Evolutionary conservation across 2,797 vertebrate genomes (phyloP), one percentile per base, ranked within the genome.

Genomic region (Geotria australis): DNA sequence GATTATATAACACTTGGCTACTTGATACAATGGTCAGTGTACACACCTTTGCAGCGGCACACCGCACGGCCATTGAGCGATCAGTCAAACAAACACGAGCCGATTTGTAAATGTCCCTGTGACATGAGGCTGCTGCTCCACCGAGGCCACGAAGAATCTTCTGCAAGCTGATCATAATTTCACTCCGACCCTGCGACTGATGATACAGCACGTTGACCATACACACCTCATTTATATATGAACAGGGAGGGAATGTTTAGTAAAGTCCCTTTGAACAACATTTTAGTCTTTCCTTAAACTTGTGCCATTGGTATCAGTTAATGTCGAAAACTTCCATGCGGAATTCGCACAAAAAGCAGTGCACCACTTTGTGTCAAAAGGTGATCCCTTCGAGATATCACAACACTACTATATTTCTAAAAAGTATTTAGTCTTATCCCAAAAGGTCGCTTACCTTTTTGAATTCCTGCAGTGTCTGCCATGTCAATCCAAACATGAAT

Each of bases 41-140:
- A 38, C 24, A 57, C 58, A 89, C 91, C 83, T 94, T 98, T 12
- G 86, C 91, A 48, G 85, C 81, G 1, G 84, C 79, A 38, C 89
- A 96, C 59, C 91, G 76, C 2, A 98, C 91, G 6, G 89, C 88
- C 91, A 98, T 98, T 1, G 88, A 91, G 48, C 91, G 69, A 70
- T 98, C 91, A 0, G 83, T 96, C 64, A 98, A 70, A 9, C 94
- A 71, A 48, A 86, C 89, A n/a, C 89, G 79, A 4, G 86, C 80
- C 4, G 89, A 91, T 72, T 98, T 98, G 64, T 96, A 98, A 69
- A 91, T 96, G 59, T 98, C 91, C 60, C 85, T 77, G 67, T 98
- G 89, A 65, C 80, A 94, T 51, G 89, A 98, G 45, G 91, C 78
- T 59, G 91, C 91, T 15, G 91, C 89, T 51, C 83, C 83, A 8